These are phyloP conservation scores for Uloborus diversus DNA, from an alignment of 1,140 invertebrate species.

Conservation along the genomic window DNA sequence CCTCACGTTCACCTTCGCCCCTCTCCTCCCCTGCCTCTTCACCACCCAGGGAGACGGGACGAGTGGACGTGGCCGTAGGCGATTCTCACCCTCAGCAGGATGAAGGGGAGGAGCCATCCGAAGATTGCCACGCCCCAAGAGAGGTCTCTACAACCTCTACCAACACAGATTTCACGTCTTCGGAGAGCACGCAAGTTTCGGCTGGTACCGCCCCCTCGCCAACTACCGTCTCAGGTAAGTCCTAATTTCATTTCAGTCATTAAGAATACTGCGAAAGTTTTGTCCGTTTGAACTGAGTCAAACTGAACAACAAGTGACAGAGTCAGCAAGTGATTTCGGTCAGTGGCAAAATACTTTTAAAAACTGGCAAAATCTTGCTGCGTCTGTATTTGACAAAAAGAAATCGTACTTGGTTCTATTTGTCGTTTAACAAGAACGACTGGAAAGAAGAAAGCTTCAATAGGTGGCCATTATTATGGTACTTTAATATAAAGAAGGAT, in stretches of 20 bases:
- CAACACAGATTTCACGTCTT: slow-evolving; percentile 49
- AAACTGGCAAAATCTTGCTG: no score
- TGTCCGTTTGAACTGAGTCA: no score
- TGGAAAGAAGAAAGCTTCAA: no score
- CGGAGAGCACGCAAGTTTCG: slow-evolving; percentile 37
- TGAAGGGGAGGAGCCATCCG: slow-evolving; percentile 19
- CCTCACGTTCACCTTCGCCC: slow-evolving; percentile 8
- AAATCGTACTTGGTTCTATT: no score
- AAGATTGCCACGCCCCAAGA: background rate
- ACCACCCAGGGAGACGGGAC: background rate
- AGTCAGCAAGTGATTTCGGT: no score
- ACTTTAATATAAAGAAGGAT: no score
- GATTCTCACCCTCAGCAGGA: slow-evolving; percentile 27
- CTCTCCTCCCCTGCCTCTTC: slow-evolving; percentile 17
- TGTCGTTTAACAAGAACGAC: no score
- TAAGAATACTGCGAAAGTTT: no score
- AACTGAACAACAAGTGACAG: no score
- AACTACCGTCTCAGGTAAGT: background rate
- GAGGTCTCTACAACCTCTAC: slow-evolving; percentile 49
- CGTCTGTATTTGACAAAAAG: no score
- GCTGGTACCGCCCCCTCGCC: slow-evolving; percentile 7
- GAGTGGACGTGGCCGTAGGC: slow-evolving; percentile 38
- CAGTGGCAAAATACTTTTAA: no score
- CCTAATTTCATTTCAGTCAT: background rate
- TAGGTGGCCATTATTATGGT: no score